phyloP scores from a whole-genome alignment of 2,113 vertebrate species.

The Dicaeum eximium region DNA sequence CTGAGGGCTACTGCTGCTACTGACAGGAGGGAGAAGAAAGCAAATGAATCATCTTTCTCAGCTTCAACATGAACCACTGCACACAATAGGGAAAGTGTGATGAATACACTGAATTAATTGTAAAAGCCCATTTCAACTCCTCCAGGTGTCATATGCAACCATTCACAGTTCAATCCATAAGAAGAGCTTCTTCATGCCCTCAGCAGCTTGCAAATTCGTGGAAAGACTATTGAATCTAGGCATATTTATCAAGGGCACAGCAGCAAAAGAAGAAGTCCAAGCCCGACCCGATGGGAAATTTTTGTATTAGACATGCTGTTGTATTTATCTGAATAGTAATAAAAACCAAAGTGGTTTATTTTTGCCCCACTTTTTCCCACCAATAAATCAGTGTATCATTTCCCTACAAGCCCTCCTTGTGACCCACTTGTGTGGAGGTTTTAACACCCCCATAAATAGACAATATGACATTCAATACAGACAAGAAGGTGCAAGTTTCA shows the following conservation, averaged over 20 bases:
- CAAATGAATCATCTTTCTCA: neutral
- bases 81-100: neutral
- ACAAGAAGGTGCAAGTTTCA: neutral
- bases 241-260: constrained; percentile 9
- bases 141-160: constrained; percentile 19
- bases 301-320: neutral
- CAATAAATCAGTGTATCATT: neutral
- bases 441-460: neutral
- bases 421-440: neutral
- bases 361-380: neutral
- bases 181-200: neutral
- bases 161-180: constrained; percentile 27
- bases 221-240: neutral
- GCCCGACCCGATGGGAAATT: neutral
- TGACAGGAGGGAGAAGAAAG: neutral
- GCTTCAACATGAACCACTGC: neutral
- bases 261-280: neutral
- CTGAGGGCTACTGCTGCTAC: neutral
- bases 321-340: neutral
- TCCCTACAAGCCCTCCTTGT: neutral
- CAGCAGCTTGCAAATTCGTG: constrained; percentile 18
- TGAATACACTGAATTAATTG: constrained; percentile 1
- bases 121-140: neutral
- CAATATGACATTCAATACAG: neutral
- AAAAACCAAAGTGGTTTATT: neutral